Evolutionary conservation across 1,140 invertebrate genomes (phyloP).

Genomic region (Cherax quadricarinatus): DNA sequence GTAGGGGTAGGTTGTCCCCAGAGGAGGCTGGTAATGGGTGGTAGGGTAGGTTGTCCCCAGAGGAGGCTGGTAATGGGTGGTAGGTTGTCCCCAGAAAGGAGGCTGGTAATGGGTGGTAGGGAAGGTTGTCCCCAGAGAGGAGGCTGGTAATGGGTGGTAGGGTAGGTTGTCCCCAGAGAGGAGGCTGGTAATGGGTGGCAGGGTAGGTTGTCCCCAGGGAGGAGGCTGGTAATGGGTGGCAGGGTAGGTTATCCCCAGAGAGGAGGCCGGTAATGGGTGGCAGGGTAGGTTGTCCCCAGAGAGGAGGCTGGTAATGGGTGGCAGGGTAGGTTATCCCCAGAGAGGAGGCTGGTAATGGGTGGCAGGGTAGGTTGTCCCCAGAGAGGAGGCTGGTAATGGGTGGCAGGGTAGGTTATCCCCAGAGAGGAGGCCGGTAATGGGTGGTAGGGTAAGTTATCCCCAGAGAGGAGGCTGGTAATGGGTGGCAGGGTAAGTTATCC

Average conservation of each 20-base stretch:
- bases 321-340: background rate
- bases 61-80: too few relatives aligned
- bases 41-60: too few relatives aligned
- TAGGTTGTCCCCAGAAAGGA: background rate
- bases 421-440: background rate
- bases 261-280: background rate
- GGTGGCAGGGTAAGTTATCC: too few relatives aligned
- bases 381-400: too few relatives aligned
- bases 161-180: background rate
- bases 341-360: background rate
- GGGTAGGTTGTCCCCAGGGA: background rate
- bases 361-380: background rate
- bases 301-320: too few relatives aligned
- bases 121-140: background rate
- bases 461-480: too few relatives aligned
- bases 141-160: background rate
- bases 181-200: too few relatives aligned
- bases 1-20: background rate
- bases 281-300: too few relatives aligned
- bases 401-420: background rate
- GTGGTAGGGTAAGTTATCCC: background rate
- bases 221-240: background rate
- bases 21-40: background rate
- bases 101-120: background rate
- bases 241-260: background rate